Evolutionary conservation across 2,888 invertebrate genomes (phyloP), one percentile per base, ranked within the genome.

Genomic region (Gerosis bhagava): DNA sequence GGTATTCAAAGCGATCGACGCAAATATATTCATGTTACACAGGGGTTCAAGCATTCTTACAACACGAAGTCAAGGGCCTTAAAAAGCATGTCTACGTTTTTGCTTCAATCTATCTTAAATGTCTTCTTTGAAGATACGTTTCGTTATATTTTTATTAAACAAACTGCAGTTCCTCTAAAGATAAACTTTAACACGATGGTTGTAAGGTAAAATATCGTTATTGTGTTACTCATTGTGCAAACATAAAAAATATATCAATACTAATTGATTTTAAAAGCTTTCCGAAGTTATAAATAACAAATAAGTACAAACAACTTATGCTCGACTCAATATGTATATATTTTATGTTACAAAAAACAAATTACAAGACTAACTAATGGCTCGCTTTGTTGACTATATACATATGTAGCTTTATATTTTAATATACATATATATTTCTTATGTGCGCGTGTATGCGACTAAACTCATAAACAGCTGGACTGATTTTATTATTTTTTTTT

Each of bases 51-150:
- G 11, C 19, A 17, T 32, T 17, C 26, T 24, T 39, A 28, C 26
- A 39, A 26, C 17, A 19, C 19, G 3, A 26, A 39, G 28, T 39
- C 7, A 37, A 19, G 16, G 32, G 10, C 32, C 32, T 28, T 19
- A 39, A 28, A 28, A 28, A 21, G 25, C 25, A 8, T 22, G 19
- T 24, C 16, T 15, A 11, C 12, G 19, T 41, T 41, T 41, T 31
- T 32, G 24, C 16, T 16, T 3, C 24, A 29, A 31, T 41, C 31
- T 22, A 41, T 31, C 31, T 31, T 12, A 1, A 16, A 22, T 24
- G 24, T 41, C 17, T 28, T 39, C 15, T 29, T 40, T 40, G 15
- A 21, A 19, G 10, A 17, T 37, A 25, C 13, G 10, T 3, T 21
- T 26, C 3, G 5, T 12, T 17, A 15, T 37, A 13, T 16, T n/a